phyloP scores from a whole-genome alignment of 2,888 invertebrate species.

The Volucella inanis region DNA sequence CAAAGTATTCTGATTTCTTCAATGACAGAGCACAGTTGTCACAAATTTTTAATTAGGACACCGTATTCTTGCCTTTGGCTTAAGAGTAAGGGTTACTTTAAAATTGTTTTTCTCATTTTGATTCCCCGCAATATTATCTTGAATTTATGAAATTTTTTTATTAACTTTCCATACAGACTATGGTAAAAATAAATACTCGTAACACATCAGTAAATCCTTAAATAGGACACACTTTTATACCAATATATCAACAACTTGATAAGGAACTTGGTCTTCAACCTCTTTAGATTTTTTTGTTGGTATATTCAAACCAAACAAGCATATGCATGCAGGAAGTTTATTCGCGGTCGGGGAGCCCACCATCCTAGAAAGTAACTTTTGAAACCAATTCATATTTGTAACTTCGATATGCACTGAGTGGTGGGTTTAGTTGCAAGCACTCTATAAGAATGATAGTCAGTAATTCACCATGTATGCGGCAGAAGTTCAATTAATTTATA shows the following conservation, averaged over 20 bases:
- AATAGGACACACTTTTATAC: slow-evolving; percentile 18
- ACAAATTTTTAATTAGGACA: no score
- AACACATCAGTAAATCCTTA: slow-evolving; percentile 4
- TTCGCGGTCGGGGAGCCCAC: not conserved
- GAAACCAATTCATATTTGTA: slow-evolving; percentile 28
- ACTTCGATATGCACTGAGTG: not conserved
- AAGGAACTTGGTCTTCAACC: slow-evolving; percentile 28
- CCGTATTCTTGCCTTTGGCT: no score
- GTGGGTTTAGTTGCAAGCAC: not conserved
- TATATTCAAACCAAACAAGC: not conserved
- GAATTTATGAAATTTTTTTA: slow-evolving; percentile 45
- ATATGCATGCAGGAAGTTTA: slow-evolving; percentile 11
- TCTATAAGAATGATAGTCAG: slow-evolving; percentile 1
- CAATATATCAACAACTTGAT: slow-evolving; percentile 33
- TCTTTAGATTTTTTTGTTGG: not conserved
- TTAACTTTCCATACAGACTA: slow-evolving; percentile 32
- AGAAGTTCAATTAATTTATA: slow-evolving; percentile 30
- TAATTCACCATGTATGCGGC: not conserved
- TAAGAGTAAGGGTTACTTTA: not conserved
- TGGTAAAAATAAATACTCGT: not conserved
- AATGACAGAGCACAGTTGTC: no score
- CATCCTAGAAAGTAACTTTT: slow-evolving; percentile 18
- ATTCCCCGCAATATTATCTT: slow-evolving; percentile 15
- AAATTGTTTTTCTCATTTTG: slow-evolving; percentile 12
- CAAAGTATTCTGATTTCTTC: no score